These are phyloP conservation scores for Micrasema minimum DNA, from an alignment of 1,140 invertebrate genomes.

Conservation along the genomic window DNA sequence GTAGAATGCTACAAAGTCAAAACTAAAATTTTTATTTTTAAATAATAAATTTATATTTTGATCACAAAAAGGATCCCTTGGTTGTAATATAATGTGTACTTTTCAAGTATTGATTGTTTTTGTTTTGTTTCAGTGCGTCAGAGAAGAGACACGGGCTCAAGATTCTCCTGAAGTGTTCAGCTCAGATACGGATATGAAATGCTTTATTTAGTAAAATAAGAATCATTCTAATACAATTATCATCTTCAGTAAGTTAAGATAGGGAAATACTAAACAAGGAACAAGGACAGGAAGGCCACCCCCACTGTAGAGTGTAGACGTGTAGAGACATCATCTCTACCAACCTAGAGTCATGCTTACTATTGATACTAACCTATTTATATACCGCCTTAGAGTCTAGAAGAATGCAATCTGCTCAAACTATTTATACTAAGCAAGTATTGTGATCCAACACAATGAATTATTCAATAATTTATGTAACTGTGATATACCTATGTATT, in stretches of 20 bases:
- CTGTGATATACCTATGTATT: conserved; percentile 53
- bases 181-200: conserved; percentile 25
- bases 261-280: background rate
- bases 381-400: conserved; percentile 57
- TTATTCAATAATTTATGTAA: conserved; percentile 50
- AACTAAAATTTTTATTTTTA: too few relatives aligned
- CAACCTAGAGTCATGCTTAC: conserved; percentile 34
- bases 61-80: too few relatives aligned
- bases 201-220: conserved; percentile 44
- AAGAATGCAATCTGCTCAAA: conserved; percentile 59
- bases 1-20: too few relatives aligned
- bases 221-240: conserved; percentile 39
- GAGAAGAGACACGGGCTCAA: conserved; percentile 46
- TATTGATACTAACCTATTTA: conserved; percentile 53
- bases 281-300: too few relatives aligned
- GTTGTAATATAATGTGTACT: too few relatives aligned
- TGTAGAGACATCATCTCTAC: conserved; percentile 1
- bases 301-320: background rate
- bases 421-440: conserved; percentile 43
- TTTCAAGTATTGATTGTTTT: too few relatives aligned
- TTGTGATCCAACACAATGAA: conserved; percentile 52
- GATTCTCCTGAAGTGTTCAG: conserved; percentile 45
- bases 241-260: conserved; percentile 25
- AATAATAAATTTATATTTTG: too few relatives aligned
- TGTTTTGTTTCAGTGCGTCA: conserved; percentile 50